phyloP scores from a whole-genome alignment of 2,113 vertebrate genomes.

The Pseudolaguvia tuberculata region DNA sequence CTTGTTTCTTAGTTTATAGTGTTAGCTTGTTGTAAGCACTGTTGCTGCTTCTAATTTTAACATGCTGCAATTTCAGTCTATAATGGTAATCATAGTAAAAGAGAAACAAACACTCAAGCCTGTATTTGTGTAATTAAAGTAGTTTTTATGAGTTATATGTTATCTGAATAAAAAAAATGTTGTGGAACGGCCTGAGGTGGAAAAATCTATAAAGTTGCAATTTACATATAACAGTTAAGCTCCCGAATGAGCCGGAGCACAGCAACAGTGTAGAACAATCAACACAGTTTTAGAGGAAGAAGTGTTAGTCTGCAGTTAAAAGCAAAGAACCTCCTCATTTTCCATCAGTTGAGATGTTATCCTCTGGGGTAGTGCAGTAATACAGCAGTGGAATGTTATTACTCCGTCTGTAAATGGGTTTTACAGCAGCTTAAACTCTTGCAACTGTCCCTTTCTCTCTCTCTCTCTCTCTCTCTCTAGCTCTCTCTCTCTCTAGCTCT shows the following conservation, averaged over 20 bases:
- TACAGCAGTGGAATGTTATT: slow-evolving; percentile 55
- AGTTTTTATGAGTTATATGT: neutral
- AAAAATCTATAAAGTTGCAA: neutral
- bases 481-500: neutral
- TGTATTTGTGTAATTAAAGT: neutral
- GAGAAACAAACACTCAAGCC: neutral
- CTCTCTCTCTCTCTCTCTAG: neutral
- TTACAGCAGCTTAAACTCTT: slow-evolving; percentile 36
- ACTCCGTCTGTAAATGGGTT: slow-evolving; percentile 46
- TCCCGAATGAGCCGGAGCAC: neutral
- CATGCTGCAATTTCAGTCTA: no score
- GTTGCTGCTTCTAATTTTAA: no score
- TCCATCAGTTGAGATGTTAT: neutral
- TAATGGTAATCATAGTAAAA: no score
- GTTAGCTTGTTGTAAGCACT: no score
- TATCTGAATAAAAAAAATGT: neutral
- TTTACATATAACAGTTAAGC: neutral
- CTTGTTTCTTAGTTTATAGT: no score
- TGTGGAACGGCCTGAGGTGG: neutral
- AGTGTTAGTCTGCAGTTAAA: neutral
- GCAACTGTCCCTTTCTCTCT: neutral
- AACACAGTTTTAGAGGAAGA: neutral
- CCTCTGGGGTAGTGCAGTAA: slow-evolving; percentile 54
- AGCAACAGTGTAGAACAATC: neutral
- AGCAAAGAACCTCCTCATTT: neutral